Base-by-base conservation (phyloP, 2,888 invertebrate genomes). In the Drosophila niveifrons region DNA sequence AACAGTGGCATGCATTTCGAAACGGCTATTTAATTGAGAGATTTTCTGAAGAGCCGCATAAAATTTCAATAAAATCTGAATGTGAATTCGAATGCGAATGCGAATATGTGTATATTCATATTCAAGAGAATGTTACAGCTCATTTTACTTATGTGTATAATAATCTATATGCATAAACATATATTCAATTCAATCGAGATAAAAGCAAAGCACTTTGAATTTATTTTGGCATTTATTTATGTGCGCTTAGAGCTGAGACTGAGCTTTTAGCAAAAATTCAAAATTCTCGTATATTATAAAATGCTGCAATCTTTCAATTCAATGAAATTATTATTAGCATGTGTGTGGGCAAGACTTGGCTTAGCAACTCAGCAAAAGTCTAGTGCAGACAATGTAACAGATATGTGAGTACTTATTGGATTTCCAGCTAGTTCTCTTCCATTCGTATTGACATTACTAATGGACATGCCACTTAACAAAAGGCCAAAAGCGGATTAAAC, bases 21-120 rank as follows among this genome's bases (percentile, higher is more conserved):
- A 65, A 68, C 50, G 41, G 28, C 41, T 61, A 59, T 81, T 81
- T 68, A 71, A 84, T 68, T 84, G 64, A 66, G 67, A 68, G 56
- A 66, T 31, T 66, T 48, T 66, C 44, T 61, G 23, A 46, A 48
- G 51, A 50, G 39, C 10, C n/a, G 13, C 10, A 66, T 65, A 65
- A 64, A 72, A 78, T 52, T 70, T 65, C n/a, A 63, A 66, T 62
- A 53, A 68, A 52, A 66, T 29, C 46, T 31, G 34, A 18, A 36
- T 46, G 51, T 23, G 53, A 57, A 70, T 64, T 11, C 10, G 11
- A 15, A 70, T 64, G n/a, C 10, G 11, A 15, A 44, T 2, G 23
- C 17, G 13, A 7, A 10, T n/a, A 13, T 13, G 10, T 17, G 28
- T 28, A 13, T 28, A 53, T 53, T 59, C 29, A 23, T 44, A 55